phyloP scores from a whole-genome alignment of 2,113 vertebrate genomes.

The Athene cunicularia region DNA sequence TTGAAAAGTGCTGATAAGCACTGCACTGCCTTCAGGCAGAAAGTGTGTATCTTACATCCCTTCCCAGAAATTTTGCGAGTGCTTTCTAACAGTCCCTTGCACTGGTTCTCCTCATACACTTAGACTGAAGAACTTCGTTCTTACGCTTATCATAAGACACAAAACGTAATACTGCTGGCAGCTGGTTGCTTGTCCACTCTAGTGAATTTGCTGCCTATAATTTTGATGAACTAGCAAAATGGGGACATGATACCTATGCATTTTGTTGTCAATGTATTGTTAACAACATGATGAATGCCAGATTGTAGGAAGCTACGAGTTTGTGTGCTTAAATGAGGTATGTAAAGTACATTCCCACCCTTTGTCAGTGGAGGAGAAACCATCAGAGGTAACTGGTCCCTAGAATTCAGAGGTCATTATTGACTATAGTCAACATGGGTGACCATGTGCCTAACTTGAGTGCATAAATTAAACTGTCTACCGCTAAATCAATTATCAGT shows the following conservation, averaged over 20 bases:
- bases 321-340: background rate
- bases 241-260: rapidly evolving
- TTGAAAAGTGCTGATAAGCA: background rate
- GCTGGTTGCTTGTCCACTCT: background rate
- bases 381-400: background rate
- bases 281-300: background rate
- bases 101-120: background rate
- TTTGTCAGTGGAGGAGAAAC: background rate
- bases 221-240: background rate
- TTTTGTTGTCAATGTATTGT: background rate
- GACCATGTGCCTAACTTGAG: background rate
- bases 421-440: rapidly evolving
- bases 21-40: background rate
- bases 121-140: background rate
- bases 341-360: background rate
- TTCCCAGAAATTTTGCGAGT: background rate
- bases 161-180: background rate
- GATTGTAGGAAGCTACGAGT: background rate
- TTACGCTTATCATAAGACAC: background rate
- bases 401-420: background rate
- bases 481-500: background rate
- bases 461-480: background rate
- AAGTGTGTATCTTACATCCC: background rate
- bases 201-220: background rate
- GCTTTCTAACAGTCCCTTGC: background rate